Base-by-base conservation (phyloP, 2,888 invertebrate species). In the Lasioglossum pauxillum region DNA sequence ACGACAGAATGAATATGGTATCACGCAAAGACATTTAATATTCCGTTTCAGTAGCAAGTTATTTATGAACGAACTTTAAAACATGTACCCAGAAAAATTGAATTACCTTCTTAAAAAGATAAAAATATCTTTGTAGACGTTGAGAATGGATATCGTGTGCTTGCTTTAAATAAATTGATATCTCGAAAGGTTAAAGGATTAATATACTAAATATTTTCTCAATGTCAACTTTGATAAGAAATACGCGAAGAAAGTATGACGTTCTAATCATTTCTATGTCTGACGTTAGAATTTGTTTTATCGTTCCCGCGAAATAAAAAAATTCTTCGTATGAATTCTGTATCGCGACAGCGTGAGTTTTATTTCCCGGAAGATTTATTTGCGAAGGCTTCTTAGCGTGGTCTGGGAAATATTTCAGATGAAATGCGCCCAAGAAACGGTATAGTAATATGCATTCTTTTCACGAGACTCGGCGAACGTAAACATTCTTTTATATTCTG, bases 291-390 rank as follows among this genome's bases (percentile, higher is more conserved):
- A 46, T 46, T 16, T 19, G 27, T 27, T 27, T 46, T 46, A 69
- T 12, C n/a, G 44, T 19, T 16, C n/a, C n/a, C 23, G 31, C 3
- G 60, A 76, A 46, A 76, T 27, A 31, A 76, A 46, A 46, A 31
- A 23, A 46, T 67, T 31, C 16, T 46, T 16, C 16, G 60, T 46
- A 35, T 71, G 67, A 53, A 49, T 27, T 69, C 53, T 53, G 38
- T 27, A 38, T 53, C 19, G 19, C 2, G 19, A 78, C 46, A 5
- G 12, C 46, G 23, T 1, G 10, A 16, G 49, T 75, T 75, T 80
- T 80, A 49, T 78, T 83, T 76, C 49, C n/a, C 38, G 49, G 75
- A 75, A 83, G 80, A 85, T 88, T 82, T 84, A 82, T 88, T 64
- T 77, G 44, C 49, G 49, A 78, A 78, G 82, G 75, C 75, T 38